Evolutionary conservation across 2,113 vertebrate species (phyloP).

Genomic region (Phaethon lepturus): DNA sequence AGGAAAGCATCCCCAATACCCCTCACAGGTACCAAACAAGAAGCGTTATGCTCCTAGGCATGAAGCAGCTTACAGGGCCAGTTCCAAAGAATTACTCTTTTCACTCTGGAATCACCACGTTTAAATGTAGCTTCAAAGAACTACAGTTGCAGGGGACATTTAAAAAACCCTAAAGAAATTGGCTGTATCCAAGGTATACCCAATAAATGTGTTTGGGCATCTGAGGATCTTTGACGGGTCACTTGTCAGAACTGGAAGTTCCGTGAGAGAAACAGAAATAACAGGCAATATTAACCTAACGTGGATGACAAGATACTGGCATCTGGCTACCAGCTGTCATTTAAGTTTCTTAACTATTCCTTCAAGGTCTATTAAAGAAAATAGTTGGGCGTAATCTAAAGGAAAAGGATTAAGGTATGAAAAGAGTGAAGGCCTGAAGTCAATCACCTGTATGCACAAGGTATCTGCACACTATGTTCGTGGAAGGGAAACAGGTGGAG

Average conservation of each 20-base stretch:
- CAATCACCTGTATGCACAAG: background rate
- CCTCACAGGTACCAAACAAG: background rate
- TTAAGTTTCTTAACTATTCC: background rate
- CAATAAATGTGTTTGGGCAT: background rate
- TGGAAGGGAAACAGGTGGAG: background rate
- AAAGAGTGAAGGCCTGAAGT: background rate
- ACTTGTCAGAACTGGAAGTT: background rate
- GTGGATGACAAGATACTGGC: background rate
- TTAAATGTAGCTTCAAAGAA: background rate
- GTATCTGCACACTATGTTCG: background rate
- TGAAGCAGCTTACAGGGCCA: background rate
- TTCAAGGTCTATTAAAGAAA: background rate
- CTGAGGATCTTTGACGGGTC: background rate
- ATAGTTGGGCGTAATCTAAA: background rate
- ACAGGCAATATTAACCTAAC: background rate
- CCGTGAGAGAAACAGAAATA: background rate
- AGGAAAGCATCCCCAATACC: background rate
- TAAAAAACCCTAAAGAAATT: background rate
- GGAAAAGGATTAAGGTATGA: background rate
- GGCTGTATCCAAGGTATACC: background rate
- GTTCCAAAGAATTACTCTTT: background rate
- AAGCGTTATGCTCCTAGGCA: background rate
- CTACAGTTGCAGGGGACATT: background rate
- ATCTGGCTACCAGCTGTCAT: background rate
- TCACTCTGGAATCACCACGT: background rate